Evolutionary conservation across 1,140 invertebrate genomes (phyloP).

Genomic region (Streblospio benedicti): DNA sequence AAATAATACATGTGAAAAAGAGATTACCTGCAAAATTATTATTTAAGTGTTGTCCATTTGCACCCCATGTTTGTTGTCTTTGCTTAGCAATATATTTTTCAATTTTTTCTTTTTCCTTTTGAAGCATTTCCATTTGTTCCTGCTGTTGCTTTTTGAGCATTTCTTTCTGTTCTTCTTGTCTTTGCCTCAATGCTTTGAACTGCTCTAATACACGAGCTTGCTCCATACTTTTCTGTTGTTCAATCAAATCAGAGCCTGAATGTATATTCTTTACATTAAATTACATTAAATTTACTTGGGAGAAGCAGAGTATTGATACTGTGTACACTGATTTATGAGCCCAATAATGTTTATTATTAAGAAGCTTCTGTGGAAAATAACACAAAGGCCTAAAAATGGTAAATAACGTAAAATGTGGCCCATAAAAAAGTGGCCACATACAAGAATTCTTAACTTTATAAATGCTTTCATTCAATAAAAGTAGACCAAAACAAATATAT

Average conservation of each 20-base stretch:
- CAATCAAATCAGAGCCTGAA: slow-evolving; percentile 5
- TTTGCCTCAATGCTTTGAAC: slow-evolving; percentile 36
- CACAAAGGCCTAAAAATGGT: not conserved
- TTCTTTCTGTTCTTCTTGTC: slow-evolving; percentile 39
- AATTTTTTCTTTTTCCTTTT: slow-evolving; percentile 31
- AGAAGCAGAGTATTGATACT: not conserved
- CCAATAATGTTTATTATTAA: too few relatives aligned
- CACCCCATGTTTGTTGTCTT: slow-evolving; percentile 22
- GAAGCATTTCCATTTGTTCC: slow-evolving; percentile 29
- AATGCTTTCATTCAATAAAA: too few relatives aligned
- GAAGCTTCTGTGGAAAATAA: not conserved
- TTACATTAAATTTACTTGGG: not conserved
- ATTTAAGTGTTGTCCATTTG: not conserved
- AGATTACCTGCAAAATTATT: not conserved
- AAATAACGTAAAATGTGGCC: not conserved
- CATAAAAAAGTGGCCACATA: not conserved
- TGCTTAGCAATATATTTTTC: slow-evolving; percentile 33
- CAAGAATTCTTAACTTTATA: too few relatives aligned
- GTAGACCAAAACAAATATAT: too few relatives aligned
- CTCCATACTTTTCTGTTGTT: slow-evolving; percentile 19
- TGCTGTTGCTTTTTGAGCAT: slow-evolving; percentile 39
- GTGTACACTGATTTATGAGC: too few relatives aligned
- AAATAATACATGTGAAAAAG: not conserved
- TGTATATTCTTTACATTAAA: not conserved
- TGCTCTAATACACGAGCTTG: slow-evolving; percentile 32